Evolutionary conservation across 2,113 vertebrate species (phyloP).

Genomic region (Centrocercus urophasianus): DNA sequence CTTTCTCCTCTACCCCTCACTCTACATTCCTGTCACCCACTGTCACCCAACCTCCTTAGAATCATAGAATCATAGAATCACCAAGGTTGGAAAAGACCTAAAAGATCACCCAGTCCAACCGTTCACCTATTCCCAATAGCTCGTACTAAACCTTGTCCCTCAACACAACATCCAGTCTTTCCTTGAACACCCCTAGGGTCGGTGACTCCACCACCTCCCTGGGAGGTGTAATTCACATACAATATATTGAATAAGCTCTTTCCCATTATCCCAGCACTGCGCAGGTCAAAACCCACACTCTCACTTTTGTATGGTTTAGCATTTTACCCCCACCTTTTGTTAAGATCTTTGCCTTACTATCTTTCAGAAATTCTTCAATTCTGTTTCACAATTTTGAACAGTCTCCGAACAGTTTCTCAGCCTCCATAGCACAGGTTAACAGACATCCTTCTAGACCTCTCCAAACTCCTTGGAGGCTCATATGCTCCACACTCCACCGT

Average conservation of each 20-base stretch:
- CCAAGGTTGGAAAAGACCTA: no score
- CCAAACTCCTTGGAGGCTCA: not conserved
- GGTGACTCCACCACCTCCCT: no score
- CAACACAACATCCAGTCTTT: no score
- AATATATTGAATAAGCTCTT: not conserved
- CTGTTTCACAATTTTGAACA: not conserved
- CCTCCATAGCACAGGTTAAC: not conserved
- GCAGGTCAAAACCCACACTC: not conserved
- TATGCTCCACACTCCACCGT: not conserved
- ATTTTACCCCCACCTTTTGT: not conserved
- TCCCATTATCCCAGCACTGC: not conserved
- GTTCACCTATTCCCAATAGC: no score
- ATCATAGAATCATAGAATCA: no score
- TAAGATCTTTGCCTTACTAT: accelerated
- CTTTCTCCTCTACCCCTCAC: not conserved
- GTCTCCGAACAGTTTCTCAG: not conserved
- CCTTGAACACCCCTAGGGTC: no score
- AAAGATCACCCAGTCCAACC: no score
- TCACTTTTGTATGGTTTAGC: not conserved
- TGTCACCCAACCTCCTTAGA: not conserved
- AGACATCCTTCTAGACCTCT: not conserved
- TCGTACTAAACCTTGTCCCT: no score
- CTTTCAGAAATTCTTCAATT: not conserved
- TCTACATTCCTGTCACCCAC: not conserved
- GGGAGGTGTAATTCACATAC: not conserved